These are phyloP conservation scores for Stigmatopora nigra DNA, from an alignment of 2,113 vertebrate species.

Conservation along the genomic window DNA sequence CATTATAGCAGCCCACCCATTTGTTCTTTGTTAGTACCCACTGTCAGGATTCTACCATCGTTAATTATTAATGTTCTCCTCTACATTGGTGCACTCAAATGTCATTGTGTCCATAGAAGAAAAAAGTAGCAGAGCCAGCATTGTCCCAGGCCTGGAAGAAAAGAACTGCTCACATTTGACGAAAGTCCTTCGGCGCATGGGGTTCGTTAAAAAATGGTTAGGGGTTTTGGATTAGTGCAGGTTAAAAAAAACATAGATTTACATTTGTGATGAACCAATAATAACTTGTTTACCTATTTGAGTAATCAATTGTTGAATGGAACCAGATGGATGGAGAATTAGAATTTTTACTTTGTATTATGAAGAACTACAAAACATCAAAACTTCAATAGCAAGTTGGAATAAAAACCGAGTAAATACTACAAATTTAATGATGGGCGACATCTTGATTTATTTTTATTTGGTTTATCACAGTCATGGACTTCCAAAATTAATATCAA, in stretches of 20 bases:
- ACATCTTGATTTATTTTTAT: not conserved
- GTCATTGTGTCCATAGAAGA: conserved; percentile 16
- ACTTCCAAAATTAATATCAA: not conserved
- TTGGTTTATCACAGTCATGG: not conserved
- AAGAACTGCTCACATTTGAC: not conserved
- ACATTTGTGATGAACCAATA: not conserved
- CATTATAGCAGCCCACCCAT: conserved; percentile 14
- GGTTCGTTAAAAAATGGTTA: not conserved
- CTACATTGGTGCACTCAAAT: conserved; percentile 11
- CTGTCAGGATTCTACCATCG: conserved; percentile 11
- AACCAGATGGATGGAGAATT: not conserved
- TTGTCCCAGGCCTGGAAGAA: conserved; percentile 10
- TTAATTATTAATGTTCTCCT: conserved; percentile 35
- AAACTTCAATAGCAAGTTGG: no score
- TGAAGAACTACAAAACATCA: no score
- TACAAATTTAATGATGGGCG: not conserved
- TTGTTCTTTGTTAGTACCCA: conserved; percentile 19
- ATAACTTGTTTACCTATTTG: no score
- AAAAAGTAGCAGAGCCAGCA: conserved; percentile 1
- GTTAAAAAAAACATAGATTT: not conserved
- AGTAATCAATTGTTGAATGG: not conserved
- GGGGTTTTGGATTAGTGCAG: not conserved
- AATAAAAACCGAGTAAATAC: no score
- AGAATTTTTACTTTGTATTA: no score
- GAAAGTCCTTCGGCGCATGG: conserved; percentile 11